These are phyloP conservation scores for Reinhardtius hippoglossoides DNA, from an alignment of 2,113 vertebrate genomes.

Conservation along the genomic window DNA sequence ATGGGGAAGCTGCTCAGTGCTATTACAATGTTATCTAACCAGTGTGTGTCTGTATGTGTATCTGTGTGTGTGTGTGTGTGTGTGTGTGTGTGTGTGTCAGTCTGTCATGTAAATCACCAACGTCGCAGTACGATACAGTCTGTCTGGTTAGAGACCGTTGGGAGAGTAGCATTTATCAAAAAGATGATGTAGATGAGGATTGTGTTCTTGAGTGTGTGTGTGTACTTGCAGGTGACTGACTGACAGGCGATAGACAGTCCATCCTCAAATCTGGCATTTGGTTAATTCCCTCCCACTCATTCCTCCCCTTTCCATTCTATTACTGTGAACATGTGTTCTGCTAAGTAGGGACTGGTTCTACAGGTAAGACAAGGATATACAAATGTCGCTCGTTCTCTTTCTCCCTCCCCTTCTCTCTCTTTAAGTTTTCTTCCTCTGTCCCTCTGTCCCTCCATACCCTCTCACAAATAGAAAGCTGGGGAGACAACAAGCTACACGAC, in stretches of 20 bases:
- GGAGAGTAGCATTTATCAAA: constrained; percentile 32
- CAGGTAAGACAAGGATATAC: constrained; percentile 53
- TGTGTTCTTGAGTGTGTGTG: neutral
- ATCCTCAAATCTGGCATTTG: neutral
- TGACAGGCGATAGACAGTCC: neutral
- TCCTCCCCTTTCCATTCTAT: constrained; percentile 40
- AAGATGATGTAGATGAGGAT: constrained; percentile 12
- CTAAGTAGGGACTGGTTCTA: constrained; percentile 63
- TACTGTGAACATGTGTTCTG: constrained; percentile 21
- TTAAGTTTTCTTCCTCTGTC: neutral
- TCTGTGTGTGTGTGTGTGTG: constrained; percentile 14
- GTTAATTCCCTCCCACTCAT: constrained; percentile 35
- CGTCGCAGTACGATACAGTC: constrained; percentile 10
- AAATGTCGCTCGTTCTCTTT: constrained; percentile 3
- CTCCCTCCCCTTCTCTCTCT: neutral
- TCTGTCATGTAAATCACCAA: constrained; percentile 56
- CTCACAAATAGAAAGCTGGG: neutral
- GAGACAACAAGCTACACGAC: neutral
- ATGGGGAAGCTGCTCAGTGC: neutral
- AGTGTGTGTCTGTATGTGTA: constrained; percentile 3
- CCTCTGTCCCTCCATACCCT: neutral
- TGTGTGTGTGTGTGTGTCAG: constrained; percentile 14
- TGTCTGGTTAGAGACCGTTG: constrained; percentile 25
- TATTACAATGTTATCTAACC: neutral
- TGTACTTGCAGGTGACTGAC: neutral